These are phyloP conservation scores for Tetragonisca angustula DNA, from an alignment of 2,888 invertebrate genomes.

Conservation along the genomic window DNA sequence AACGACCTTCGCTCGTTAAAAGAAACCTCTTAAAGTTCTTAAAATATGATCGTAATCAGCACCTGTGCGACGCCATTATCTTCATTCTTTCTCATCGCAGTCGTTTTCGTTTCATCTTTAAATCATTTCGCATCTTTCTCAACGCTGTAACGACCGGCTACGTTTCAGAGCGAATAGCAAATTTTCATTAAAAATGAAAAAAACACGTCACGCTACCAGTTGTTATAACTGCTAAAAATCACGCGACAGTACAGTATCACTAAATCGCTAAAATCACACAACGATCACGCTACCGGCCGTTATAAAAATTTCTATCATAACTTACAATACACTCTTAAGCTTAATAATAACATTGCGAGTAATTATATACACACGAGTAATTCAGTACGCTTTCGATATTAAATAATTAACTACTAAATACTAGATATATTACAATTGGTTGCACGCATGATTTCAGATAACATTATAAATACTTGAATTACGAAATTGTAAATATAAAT, in stretches of 20 bases:
- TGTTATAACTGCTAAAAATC: too few relatives aligned
- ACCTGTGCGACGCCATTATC: neutral
- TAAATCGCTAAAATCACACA: too few relatives aligned
- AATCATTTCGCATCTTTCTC: neutral
- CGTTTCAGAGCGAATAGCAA: neutral
- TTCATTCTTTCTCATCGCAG: neutral
- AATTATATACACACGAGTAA: too few relatives aligned
- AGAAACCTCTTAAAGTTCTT: neutral
- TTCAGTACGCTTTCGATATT: too few relatives aligned
- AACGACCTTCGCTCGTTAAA: neutral
- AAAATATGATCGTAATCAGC: neutral
- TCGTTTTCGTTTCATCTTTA: neutral
- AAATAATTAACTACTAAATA: neutral
- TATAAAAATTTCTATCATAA: too few relatives aligned
- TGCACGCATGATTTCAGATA: slow-evolving; percentile 55
- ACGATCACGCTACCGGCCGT: too few relatives aligned
- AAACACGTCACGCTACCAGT: too few relatives aligned
- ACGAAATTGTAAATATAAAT: slow-evolving; percentile 3
- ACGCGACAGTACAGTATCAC: too few relatives aligned
- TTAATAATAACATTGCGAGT: too few relatives aligned
- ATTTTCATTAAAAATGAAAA: neutral
- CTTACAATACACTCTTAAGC: too few relatives aligned
- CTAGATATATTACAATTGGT: slow-evolving; percentile 43
- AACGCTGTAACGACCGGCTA: neutral
- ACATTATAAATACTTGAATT: neutral